Base-by-base conservation (phyloP, 2,113 vertebrate genomes). In the Phainopepla nitens region DNA sequence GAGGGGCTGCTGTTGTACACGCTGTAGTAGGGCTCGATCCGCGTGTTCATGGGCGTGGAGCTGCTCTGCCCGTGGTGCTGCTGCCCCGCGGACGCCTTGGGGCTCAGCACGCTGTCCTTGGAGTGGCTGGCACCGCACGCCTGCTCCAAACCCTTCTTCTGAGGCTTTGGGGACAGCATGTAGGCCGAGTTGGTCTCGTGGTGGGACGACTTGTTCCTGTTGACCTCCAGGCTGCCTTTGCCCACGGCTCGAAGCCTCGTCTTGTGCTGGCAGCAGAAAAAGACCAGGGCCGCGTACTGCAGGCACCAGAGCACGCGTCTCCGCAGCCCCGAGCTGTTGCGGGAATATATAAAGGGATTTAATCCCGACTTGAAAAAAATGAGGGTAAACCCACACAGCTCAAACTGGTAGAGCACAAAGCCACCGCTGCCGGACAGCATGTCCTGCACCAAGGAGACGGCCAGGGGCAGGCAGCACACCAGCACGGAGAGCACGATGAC, bases 311-410 rank as follows among this genome's bases (percentile, higher is more conserved):
- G 98, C 51, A 99, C 98, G 5, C 99, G 98, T 49, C 99, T 98
- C 23, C 99, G 97, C 61, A 99, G 98, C 18, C 99, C 99, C 0
- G 99, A 98, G 4, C 99, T 99, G 98, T 99, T 99, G 31, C 99
- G 99, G 4, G 99, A 99, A 77, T 99, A 99, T 62, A 99, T 99
- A 56, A 99, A 99, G 17, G 99, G 99, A 90, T 99, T 99, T 91
- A 99, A 98, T 71, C 99, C 99, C 0, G 99, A 99, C 86, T 99
- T 99, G 90, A 99, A 98, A 94, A 99, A 99, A 85, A 99, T 98
- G 5, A 99, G 98, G 21, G 99, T 98, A 87, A 99, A 99, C 27
- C 99, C 98, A 29, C 99, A 99, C 45, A 99, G 97, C 96, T 99
- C 99, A 13, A 99, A 98, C 97, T 99, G 99, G 97, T 99, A 99